phyloP scores from a whole-genome alignment of 1,140 invertebrate genomes.

The Argopecten irradians region DNA sequence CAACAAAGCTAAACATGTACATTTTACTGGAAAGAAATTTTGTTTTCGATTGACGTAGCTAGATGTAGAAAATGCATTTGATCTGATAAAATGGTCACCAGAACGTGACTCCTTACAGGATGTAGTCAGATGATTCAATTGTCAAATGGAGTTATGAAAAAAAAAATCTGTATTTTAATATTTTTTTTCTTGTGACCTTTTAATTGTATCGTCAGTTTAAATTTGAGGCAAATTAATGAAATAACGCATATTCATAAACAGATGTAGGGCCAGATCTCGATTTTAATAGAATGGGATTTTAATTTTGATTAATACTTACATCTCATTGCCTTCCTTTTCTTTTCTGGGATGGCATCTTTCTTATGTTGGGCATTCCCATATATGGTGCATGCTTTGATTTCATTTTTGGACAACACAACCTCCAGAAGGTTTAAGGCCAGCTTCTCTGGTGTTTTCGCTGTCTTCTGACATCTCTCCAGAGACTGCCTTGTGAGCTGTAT shows the following conservation, averaged over 20 bases:
- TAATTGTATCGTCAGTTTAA: not conserved
- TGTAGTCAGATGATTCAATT: too few species aligned
- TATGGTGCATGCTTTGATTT: not conserved
- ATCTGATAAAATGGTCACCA: too few species aligned
- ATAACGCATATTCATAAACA: not conserved
- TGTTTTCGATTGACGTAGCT: too few species aligned
- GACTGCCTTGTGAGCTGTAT: too few species aligned
- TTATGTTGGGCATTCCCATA: conserved; percentile 3
- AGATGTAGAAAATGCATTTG: too few species aligned
- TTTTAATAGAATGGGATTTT: too few species aligned
- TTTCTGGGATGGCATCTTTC: not conserved
- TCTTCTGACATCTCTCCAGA: too few species aligned
- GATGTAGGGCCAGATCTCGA: not conserved
- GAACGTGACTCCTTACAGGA: too few species aligned
- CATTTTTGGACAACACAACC: not conserved
- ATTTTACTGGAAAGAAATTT: not conserved
- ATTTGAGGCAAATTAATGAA: not conserved
- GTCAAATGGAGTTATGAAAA: not conserved
- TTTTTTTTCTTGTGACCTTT: not conserved
- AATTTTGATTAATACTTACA: not conserved
- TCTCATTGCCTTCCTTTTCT: not conserved
- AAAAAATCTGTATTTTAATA: not conserved
- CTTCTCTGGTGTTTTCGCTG: not conserved
- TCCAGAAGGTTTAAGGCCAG: conserved; percentile 10
- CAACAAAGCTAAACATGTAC: too few species aligned